A percentile compares a stretch with the other conserved stretches of the same genome.
Evolutionary conservation across 92 coral and sea anemone species (phyloP).

Genomic region (Palythoa grandiflora): DNA sequence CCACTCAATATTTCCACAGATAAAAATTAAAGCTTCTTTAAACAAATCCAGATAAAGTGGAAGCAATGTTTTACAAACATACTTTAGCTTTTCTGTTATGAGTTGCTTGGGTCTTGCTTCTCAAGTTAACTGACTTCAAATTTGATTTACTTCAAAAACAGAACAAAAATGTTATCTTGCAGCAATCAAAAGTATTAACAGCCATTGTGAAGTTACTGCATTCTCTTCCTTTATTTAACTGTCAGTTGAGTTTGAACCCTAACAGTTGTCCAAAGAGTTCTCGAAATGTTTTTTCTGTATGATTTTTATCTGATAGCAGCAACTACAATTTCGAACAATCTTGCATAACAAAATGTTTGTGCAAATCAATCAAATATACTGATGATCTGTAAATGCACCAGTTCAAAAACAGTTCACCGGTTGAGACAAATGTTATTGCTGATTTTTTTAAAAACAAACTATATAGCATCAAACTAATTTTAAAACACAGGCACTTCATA

Average conservation of each 20-base stretch:
- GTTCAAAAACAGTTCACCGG: not conserved
- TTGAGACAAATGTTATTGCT: not conserved
- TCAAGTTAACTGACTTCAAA: not conserved
- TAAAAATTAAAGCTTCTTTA: not conserved
- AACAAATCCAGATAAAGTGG: not conserved
- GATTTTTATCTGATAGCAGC: constrained; percentile 14
- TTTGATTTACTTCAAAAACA: not conserved
- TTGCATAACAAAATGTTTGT: constrained; percentile 44
- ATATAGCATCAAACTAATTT: constrained; percentile 1
- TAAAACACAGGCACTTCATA: constrained; percentile 12
- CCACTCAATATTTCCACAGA: not conserved
- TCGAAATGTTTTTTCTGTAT: not conserved
- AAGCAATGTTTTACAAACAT: not conserved
- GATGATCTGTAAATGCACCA: not conserved
- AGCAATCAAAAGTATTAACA: not conserved
- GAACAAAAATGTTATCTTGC: not conserved
- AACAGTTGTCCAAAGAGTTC: not conserved
- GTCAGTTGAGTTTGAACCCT: not conserved
- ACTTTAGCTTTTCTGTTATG: not conserved
- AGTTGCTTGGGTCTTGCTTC: not conserved
- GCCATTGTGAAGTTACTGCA: not conserved
- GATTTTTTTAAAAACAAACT: not conserved
- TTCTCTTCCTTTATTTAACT: not conserved
- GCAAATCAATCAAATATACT: constrained; percentile 7
- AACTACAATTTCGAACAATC: not conserved